Evolutionary conservation across 2,888 invertebrate genomes (phyloP), one percentile per base, ranked within the genome.

Genomic region (Latrodectus hesperus): DNA sequence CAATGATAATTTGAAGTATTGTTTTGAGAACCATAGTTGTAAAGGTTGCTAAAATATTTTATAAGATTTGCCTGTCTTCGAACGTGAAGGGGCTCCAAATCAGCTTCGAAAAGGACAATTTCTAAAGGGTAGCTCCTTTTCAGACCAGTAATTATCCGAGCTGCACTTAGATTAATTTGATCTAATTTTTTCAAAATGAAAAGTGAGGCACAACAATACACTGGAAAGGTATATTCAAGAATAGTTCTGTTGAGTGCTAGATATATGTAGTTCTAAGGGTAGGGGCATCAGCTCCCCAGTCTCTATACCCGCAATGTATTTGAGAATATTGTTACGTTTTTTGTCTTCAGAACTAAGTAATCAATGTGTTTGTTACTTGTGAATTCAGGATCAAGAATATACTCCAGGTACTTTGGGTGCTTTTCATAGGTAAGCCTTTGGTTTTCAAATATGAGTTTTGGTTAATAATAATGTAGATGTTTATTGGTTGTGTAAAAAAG

Each of bases 361-460:
- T 83, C 75, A 70, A 75, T 73, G 55, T 74, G 74, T 38, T 73
- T 81, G n/a, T 81, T 65, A 74, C 65, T 14, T 52, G 67, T 74
- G 51, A 64, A 68, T 60, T 82, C 74, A 5, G 75, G 14, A 17
- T 75, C 75, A 4, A 82, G 17, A 55, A 82, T 55, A 4, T 17
- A 68, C 0, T 16, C 71, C 68, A 78, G 9, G 5, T 78, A 78
- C 53, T 78, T 78, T 4, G 52, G 68, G 10, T 70, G 78, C 26
- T 78, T 78, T 53, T 67, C 78, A 16, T 77, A 68, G 12, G 77
- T 68, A 68, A 77, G 77, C 4, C 4, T 38, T 38, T 38, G 4
- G 38, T 38, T 38, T 38, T 38, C 38, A 38, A 38, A n/a, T 14
- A 6, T 0, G 6, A 60, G 1, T 8, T 9, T 11, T n/a, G 60